Conservation (phyloP, 2,113 vertebrate species). For the Indri indri region DNA sequence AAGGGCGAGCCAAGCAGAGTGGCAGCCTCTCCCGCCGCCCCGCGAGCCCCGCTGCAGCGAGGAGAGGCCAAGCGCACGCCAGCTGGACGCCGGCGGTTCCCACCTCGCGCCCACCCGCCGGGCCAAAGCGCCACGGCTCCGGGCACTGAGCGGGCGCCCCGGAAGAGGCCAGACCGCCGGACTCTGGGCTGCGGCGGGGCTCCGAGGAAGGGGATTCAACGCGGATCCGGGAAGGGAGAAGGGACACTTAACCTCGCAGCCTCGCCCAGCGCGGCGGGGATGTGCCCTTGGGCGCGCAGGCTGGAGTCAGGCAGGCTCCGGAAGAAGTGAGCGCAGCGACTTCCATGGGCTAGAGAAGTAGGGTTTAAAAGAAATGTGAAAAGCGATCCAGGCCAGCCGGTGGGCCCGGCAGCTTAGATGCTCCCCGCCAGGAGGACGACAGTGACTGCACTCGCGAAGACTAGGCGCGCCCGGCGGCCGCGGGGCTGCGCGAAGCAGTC, state of each 20-base stretch:
- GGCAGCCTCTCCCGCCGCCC: not conserved
- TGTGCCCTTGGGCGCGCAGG: not conserved
- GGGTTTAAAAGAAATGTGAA: not conserved
- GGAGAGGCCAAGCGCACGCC: constrained; percentile 35
- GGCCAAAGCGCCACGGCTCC: not conserved
- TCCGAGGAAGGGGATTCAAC: not conserved
- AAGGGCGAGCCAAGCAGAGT: not conserved
- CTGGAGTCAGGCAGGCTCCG: not conserved
- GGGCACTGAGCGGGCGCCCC: not conserved
- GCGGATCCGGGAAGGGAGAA: not conserved
- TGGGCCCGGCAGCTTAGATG: not conserved
- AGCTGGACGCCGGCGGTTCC: not conserved
- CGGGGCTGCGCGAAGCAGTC: not conserved
- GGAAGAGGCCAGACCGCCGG: not conserved
- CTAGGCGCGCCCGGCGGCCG: not conserved
- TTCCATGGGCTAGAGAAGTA: not conserved
- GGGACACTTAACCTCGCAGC: not conserved
- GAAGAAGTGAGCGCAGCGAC: not conserved
- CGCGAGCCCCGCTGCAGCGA: not conserved
- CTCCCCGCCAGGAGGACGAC: not conserved
- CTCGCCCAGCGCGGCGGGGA: not conserved
- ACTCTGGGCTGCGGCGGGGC: not conserved
- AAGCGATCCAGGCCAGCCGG: not conserved
- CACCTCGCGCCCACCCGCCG: not conserved
- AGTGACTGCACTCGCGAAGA: not conserved